Conservation (phyloP, 2,888 invertebrate genomes). For the Himalopsyche tibetana region DNA sequence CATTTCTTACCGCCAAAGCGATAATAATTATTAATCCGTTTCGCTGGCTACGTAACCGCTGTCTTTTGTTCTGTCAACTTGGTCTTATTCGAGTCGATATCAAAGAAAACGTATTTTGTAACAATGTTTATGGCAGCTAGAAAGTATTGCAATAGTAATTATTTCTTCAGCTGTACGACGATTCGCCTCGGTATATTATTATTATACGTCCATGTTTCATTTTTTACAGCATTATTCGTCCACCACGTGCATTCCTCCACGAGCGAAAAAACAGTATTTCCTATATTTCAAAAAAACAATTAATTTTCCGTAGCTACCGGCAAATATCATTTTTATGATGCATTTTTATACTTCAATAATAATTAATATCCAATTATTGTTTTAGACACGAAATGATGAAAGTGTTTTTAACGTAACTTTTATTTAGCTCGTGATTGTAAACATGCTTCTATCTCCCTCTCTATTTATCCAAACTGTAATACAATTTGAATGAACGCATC, state of each 20-base stretch:
- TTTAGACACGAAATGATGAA: conserved; percentile 10
- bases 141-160: conserved; percentile 1
- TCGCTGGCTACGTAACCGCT: conserved; percentile 6
- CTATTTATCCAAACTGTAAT: no score
- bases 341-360: not conserved
- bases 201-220: conserved; percentile 4
- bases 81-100: not conserved
- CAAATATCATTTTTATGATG: not conserved
- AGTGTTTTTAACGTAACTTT: conserved; percentile 10
- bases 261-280: conserved; percentile 10
- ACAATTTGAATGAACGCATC: no score
- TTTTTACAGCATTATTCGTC: conserved; percentile 9
- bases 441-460: not conserved
- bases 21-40: not conserved
- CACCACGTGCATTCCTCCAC: conserved; percentile 6
- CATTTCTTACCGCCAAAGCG: not conserved
- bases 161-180: conserved; percentile 7
- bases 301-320: not conserved
- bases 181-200: conserved; percentile 24
- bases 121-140: conserved; percentile 23
- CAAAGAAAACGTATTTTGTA: conserved; percentile 23
- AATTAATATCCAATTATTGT: conserved; percentile 23
- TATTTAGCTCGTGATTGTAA: not conserved
- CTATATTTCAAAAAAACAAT: conserved; percentile 31
- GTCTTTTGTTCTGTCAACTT: conserved; percentile 28